A percentile compares a stretch with the other conserved stretches of the same genome.
Evolutionary conservation across 2,888 invertebrate species (phyloP).

Genomic region (Pherbina coryleti): DNA sequence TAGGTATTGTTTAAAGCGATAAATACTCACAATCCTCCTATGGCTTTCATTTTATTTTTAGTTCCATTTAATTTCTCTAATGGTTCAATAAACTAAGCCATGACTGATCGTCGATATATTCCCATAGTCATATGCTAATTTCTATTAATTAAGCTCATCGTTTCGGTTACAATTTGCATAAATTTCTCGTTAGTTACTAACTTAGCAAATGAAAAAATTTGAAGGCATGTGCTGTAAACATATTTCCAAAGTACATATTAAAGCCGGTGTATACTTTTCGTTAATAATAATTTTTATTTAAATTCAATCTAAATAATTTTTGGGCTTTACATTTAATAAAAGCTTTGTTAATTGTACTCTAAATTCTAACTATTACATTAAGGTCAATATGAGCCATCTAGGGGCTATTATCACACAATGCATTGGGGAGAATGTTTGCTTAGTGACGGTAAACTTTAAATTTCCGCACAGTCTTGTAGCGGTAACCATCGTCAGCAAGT

Average conservation of each 20-base stretch:
- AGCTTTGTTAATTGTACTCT: neutral
- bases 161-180: conserved; percentile 17
- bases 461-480: conserved; percentile 52
- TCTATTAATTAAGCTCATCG: neutral
- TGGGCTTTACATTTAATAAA: neutral
- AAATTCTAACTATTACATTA: neutral
- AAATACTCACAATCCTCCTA: too few relatives aligned
- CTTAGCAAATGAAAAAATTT: neutral
- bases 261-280: neutral
- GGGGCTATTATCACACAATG: neutral
- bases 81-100: conserved; percentile 2
- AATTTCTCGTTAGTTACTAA: neutral
- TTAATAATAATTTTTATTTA: neutral
- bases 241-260: neutral
- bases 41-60: neutral
- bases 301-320: neutral
- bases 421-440: neutral
- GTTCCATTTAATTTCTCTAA: neutral
- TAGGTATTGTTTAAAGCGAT: too few relatives aligned
- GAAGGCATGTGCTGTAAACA: conserved; percentile 17
- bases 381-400: too few relatives aligned
- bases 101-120: neutral
- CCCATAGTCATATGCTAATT: conserved; percentile 8
- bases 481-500: conserved; percentile 48
- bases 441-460: conserved; percentile 44